A percentile compares a stretch with the other conserved stretches of the same genome.
phyloP scores from a whole-genome alignment of 2,113 vertebrate genomes.

The Polypterus senegalus region DNA sequence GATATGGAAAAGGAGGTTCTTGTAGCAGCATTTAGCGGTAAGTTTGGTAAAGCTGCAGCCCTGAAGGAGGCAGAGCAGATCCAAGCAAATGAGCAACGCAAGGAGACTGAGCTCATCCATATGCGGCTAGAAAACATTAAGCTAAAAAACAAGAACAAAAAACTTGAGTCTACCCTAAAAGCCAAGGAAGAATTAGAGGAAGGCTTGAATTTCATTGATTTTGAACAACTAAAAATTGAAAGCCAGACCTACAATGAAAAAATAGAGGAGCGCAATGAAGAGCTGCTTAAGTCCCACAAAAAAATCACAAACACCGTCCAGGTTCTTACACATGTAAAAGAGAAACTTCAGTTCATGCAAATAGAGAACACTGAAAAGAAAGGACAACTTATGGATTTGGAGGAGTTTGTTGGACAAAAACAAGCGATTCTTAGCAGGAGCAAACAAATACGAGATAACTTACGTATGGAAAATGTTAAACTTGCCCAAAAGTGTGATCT shows the following conservation, averaged over 20 bases:
- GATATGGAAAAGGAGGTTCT: conserved; percentile 39
- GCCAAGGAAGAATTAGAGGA: conserved; percentile 27
- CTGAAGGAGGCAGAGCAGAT: conserved; percentile 32
- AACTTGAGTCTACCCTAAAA: conserved; percentile 36
- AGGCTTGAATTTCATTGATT: conserved; percentile 41
- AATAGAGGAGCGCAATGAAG: conserved; percentile 38
- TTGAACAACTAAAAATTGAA: conserved; percentile 54
- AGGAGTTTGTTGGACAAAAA: conserved; percentile 31
- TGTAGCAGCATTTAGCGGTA: conserved; percentile 28
- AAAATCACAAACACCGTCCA: conserved; percentile 44
- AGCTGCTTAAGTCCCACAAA: conserved; percentile 42
- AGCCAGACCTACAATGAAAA: conserved; percentile 50
- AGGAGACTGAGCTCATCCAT: conserved; percentile 33
- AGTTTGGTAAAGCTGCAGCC: conserved; percentile 28
- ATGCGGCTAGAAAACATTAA: conserved; percentile 52
- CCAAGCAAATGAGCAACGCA: conserved; percentile 37
- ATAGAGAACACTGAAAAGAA: conserved; percentile 36
- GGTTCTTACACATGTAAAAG: conserved; percentile 56
- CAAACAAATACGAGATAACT: conserved; percentile 40
- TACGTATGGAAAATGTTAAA: conserved; percentile 41
- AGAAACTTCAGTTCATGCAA: conserved; percentile 59
- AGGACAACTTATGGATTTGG: conserved; percentile 32
- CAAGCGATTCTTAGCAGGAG: conserved; percentile 43
- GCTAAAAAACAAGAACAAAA: conserved; percentile 40
- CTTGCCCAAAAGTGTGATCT: conserved; percentile 50